Evolutionary conservation across 2,113 vertebrate species (phyloP).

Genomic region (Tor tambroides): DNA sequence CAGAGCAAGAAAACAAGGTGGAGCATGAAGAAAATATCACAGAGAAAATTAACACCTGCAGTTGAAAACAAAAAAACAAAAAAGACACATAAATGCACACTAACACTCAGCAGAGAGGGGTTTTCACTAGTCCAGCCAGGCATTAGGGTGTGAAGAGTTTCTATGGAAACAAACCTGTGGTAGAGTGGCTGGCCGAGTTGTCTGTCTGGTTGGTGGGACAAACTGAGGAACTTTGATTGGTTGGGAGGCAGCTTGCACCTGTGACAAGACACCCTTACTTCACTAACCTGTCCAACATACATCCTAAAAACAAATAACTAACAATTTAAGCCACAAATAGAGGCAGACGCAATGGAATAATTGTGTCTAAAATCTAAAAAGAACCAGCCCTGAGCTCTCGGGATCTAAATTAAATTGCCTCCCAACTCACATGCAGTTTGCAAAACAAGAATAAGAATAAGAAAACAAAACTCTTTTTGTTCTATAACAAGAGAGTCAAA

Average conservation of each 20-base stretch:
- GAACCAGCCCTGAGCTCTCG: background rate
- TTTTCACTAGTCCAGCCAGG: slow-evolving; percentile 43
- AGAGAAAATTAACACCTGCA: slow-evolving; percentile 37
- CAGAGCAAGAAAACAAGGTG: slow-evolving; percentile 10
- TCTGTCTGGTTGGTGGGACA: slow-evolving; percentile 87
- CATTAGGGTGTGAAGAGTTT: slow-evolving; percentile 43
- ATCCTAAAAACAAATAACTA: background rate
- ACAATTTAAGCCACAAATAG: background rate
- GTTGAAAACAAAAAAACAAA: background rate
- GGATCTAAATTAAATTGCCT: background rate
- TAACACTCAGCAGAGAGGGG: slow-evolving; percentile 30
- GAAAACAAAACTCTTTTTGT: background rate
- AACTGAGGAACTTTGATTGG: slow-evolving; percentile 91
- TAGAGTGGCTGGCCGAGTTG: slow-evolving; percentile 86
- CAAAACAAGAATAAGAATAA: background rate
- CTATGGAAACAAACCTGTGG: slow-evolving; percentile 80
- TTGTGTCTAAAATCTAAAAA: background rate
- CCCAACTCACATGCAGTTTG: background rate
- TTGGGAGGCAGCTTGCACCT: slow-evolving; percentile 87
- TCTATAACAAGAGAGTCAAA: background rate
- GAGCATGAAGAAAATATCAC: slow-evolving; percentile 26
- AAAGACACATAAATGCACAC: slow-evolving; percentile 23
- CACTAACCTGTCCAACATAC: slow-evolving; percentile 21
- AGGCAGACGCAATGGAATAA: background rate
- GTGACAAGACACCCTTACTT: slow-evolving; percentile 62